Evolutionary conservation across 2,888 invertebrate species (phyloP).

Genomic region (Caenorhabditis japonica): DNA sequence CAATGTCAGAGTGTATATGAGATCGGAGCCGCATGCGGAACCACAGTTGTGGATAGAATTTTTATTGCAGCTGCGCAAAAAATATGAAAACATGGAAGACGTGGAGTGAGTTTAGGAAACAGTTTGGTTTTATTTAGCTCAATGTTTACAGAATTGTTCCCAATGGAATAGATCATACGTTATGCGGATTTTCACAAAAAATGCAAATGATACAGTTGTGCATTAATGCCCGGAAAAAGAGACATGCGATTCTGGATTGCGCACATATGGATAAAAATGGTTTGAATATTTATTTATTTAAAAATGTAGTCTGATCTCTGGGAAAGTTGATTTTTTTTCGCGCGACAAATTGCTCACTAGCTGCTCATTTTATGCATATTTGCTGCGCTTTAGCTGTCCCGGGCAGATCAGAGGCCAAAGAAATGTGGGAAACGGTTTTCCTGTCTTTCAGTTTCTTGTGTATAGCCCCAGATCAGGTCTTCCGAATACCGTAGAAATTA

Average conservation of each 20-base stretch:
- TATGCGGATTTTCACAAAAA: conserved; percentile 92
- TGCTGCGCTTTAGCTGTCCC: too few species aligned
- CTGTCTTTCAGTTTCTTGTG: too few species aligned
- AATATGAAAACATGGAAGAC: conserved; percentile 87
- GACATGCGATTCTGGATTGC: conserved; percentile 55
- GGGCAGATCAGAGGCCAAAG: too few species aligned
- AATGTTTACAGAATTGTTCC: conserved; percentile 13
- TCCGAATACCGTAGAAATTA: too few species aligned
- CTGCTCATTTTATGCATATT: too few species aligned
- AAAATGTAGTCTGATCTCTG: too few species aligned
- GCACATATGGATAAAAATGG: conserved; percentile 18
- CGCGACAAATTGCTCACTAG: too few species aligned
- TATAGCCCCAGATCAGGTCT: too few species aligned
- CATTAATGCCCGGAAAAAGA: conserved; percentile 79
- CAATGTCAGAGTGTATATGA: conserved; percentile 18
- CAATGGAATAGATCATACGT: conserved; percentile 58
- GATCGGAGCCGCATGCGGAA: conserved; percentile 24
- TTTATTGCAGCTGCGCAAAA: conserved; percentile 88
- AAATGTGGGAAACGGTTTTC: too few species aligned
- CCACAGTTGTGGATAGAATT: conserved; percentile 87
- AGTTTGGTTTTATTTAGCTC: not conserved
- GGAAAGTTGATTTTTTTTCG: too few species aligned
- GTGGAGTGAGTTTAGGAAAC: conserved; percentile 82
- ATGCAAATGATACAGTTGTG: conserved; percentile 85
- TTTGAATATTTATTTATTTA: too few species aligned